Conservation (phyloP, 2,888 invertebrate genomes). For the Machimus atricapillus region DNA sequence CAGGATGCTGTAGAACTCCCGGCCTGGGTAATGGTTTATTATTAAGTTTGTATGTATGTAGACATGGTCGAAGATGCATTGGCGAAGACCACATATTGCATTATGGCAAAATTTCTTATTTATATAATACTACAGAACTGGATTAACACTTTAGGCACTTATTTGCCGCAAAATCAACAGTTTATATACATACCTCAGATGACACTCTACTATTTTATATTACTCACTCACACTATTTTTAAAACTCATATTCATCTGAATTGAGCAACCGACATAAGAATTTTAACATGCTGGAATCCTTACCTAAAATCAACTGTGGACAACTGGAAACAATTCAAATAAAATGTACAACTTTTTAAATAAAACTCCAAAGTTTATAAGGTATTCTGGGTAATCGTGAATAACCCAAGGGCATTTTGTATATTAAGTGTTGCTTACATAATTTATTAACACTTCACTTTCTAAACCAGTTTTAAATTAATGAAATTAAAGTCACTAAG, state of each 20-base stretch:
- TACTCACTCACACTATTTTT: too few species aligned
- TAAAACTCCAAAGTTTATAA: too few species aligned
- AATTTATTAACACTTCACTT: neutral
- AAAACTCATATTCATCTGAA: too few species aligned
- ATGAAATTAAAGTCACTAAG: neutral
- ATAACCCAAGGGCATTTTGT: neutral
- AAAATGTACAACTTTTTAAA: neutral
- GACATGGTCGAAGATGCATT: neutral
- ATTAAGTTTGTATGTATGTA: neutral
- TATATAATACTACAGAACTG: neutral
- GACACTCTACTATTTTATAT: too few species aligned
- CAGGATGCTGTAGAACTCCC: neutral
- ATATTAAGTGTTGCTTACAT: neutral
- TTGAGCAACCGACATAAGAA: too few species aligned
- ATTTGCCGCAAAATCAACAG: neutral
- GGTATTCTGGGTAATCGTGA: neutral
- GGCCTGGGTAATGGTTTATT: constrained; percentile 5
- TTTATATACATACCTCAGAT: too few species aligned
- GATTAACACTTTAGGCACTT: neutral
- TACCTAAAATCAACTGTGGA: neutral
- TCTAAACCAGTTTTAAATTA: neutral
- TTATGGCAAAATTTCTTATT: constrained; percentile 4
- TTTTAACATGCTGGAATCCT: too few species aligned
- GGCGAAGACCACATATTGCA: neutral
- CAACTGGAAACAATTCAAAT: neutral